Conservation (phyloP, 2,888 invertebrate genomes). For the Drosophila villosipedis region DNA sequence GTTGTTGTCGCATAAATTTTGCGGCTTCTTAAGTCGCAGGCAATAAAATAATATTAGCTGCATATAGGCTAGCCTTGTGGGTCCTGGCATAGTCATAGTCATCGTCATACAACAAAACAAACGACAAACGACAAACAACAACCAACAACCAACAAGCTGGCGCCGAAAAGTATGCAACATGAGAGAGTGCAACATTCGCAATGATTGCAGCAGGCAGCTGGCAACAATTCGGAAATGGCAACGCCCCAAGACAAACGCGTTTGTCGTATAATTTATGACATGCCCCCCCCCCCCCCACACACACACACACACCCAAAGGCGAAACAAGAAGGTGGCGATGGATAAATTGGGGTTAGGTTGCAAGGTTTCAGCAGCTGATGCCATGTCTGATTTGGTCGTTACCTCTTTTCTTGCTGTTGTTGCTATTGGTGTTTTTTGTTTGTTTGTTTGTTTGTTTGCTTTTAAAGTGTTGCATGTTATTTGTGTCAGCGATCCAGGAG, state of each 20-base stretch:
- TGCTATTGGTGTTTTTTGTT: slow-evolving; percentile 3
- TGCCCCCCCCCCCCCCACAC: slow-evolving; percentile 8
- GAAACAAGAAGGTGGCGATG: neutral
- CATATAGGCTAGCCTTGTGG: slow-evolving; percentile 53
- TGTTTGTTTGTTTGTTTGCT: slow-evolving; percentile 9
- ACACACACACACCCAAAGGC: neutral
- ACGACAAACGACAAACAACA: neutral
- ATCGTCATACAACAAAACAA: slow-evolving; percentile 9
- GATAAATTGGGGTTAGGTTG: neutral
- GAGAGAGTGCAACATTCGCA: slow-evolving; percentile 71
- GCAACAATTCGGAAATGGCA: slow-evolving; percentile 52
- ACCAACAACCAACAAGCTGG: slow-evolving; percentile 2
- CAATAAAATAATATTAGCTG: slow-evolving; percentile 82
- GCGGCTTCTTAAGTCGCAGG: slow-evolving; percentile 82
- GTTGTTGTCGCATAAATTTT: slow-evolving; percentile 82
- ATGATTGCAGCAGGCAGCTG: slow-evolving; percentile 64
- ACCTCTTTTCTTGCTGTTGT: slow-evolving; percentile 14
- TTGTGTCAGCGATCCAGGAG: slow-evolving; percentile 50
- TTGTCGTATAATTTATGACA: slow-evolving; percentile 79
- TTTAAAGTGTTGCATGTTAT: slow-evolving; percentile 75
- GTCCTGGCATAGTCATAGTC: slow-evolving; percentile 5
- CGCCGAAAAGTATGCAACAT: slow-evolving; percentile 75
- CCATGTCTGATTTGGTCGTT: slow-evolving; percentile 68
- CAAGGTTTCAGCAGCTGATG: slow-evolving; percentile 41
- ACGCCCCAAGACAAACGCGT: slow-evolving; percentile 73